Evolutionary conservation across 2,797 vertebrate species (phyloP), one percentile per base, ranked within the genome.

Genomic region (Poeciliopsis gracilis): DNA sequence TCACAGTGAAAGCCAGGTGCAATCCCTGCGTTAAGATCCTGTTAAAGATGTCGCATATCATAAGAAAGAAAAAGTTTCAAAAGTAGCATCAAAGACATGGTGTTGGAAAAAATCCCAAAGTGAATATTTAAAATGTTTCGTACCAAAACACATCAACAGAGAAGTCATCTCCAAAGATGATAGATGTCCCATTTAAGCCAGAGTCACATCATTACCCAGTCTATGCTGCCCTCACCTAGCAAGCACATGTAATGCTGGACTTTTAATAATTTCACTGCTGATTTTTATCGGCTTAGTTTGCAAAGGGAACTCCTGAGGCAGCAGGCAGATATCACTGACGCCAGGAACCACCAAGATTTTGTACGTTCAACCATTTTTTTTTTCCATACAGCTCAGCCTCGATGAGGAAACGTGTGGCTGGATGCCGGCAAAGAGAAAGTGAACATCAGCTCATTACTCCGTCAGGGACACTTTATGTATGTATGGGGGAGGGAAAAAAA

Each of bases 381-480:
- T 18, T 9, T n/a, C 16, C 45, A 25, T 51, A 41, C 43, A 69
- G 63, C 59, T 70, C 55, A 72, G 45, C 45, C 16, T 72, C 45
- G n/a, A 59, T 20, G 10, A 59, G 41, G 28, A 57, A 46, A 38
- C 36, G 23, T 57, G 38, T 51, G 6, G 46, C 25, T 3, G 4
- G 46, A 43, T 51, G 55, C 63, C 51, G 25, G 67, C 59, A 59
- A 49, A 4, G 33, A 72, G 16, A 75, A 80, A 30, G 12, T 72
- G 53, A 43, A 59, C 30, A 5, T 61, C 45, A 76, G 69, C 45
- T 72, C 74, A 63, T 51, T 63, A 45, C 43, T 61, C 16, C 61
- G 33, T 72, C 74, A 46, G 73, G 43, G 67, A 76, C 66, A 61
- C 67, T 41, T 28, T n/a, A 71, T n/a, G n/a, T n/a, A n/a, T n/a